Conservation (phyloP, 2,113 vertebrate species). For the Nibea coibor region DNA sequence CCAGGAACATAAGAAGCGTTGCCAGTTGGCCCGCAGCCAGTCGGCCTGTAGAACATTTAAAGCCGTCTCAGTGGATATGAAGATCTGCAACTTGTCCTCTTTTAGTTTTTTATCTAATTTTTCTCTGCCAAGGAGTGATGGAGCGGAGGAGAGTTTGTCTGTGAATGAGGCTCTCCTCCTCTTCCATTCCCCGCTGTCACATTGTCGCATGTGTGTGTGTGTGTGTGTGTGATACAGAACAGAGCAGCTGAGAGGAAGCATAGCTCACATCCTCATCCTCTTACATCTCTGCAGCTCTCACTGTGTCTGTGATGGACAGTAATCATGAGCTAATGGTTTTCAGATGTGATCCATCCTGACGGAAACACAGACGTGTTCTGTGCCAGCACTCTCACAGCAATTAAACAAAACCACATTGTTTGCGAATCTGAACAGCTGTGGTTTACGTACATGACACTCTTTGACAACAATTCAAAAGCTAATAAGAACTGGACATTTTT, state of each 20-base stretch:
- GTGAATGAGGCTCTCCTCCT: slow-evolving; percentile 16
- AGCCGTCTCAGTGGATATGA: slow-evolving; percentile 9
- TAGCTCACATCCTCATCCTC: slow-evolving; percentile 41
- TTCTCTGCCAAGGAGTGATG: slow-evolving; percentile 33
- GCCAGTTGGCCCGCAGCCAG: slow-evolving; percentile 39
- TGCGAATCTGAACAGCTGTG: slow-evolving; percentile 5
- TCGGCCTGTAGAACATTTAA: slow-evolving; percentile 14
- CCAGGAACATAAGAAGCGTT: neutral
- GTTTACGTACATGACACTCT: neutral
- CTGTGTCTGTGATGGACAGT: slow-evolving; percentile 22
- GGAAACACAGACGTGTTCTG: slow-evolving; percentile 4
- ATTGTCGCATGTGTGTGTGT: neutral
- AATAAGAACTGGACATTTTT: neutral
- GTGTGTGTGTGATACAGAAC: slow-evolving; percentile 36
- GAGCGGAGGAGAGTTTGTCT: slow-evolving; percentile 10
- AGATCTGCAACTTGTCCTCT: slow-evolving; percentile 8
- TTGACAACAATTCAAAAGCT: slow-evolving; percentile 8
- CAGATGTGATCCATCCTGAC: neutral
- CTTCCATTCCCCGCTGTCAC: slow-evolving; percentile 8
- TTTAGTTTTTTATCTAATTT: neutral
- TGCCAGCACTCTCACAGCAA: neutral
- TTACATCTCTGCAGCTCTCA: neutral
- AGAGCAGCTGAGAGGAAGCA: slow-evolving; percentile 41
- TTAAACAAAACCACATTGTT: neutral
- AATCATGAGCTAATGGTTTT: slow-evolving; percentile 20